Conservation (phyloP, 2,113 vertebrate species). For the Arvicanthis niloticus region DNA sequence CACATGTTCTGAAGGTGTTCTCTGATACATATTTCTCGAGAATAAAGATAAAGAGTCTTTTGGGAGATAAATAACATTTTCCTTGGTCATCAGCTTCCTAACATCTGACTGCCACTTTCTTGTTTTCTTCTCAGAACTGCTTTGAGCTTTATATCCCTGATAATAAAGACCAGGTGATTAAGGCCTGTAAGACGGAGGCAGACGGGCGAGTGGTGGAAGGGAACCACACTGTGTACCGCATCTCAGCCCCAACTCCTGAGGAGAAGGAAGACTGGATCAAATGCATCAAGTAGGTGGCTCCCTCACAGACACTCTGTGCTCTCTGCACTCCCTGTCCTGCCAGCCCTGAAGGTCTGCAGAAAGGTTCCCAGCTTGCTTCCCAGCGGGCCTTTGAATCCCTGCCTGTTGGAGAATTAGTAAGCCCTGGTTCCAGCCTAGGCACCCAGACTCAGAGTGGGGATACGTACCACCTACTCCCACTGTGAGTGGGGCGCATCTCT, state of each 20-base stretch:
- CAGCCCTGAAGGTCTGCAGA: rapidly evolving
- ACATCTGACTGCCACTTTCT: rapidly evolving
- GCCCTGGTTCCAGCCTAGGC: not conserved
- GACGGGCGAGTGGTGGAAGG: constrained; percentile 98
- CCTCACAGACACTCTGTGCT: rapidly evolving
- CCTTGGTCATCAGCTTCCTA: not conserved
- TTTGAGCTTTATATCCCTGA: constrained; percentile 99
- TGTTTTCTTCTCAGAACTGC: constrained; percentile 91
- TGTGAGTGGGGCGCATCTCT: not conserved
- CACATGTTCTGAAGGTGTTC: not conserved
- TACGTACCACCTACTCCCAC: too few relatives aligned
- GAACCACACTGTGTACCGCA: constrained; percentile 98
- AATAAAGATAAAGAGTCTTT: not conserved
- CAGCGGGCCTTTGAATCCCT: not conserved
- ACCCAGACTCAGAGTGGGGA: not conserved
- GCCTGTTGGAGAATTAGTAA: too few relatives aligned
- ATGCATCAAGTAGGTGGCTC: constrained; percentile 93
- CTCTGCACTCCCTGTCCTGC: too few relatives aligned
- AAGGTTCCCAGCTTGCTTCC: not conserved
- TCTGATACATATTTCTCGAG: not conserved
- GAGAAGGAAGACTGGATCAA: constrained; percentile 99
- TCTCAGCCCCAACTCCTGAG: constrained; percentile 95
- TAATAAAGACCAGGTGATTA: constrained; percentile 99
- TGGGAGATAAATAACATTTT: not conserved
- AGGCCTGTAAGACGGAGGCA: constrained; percentile 98